Percentiles rank a stretch among this genome's conserved stretches.
phyloP scores from a whole-genome alignment of 2,888 invertebrate genomes.

The Athripsodes cinereus region DNA sequence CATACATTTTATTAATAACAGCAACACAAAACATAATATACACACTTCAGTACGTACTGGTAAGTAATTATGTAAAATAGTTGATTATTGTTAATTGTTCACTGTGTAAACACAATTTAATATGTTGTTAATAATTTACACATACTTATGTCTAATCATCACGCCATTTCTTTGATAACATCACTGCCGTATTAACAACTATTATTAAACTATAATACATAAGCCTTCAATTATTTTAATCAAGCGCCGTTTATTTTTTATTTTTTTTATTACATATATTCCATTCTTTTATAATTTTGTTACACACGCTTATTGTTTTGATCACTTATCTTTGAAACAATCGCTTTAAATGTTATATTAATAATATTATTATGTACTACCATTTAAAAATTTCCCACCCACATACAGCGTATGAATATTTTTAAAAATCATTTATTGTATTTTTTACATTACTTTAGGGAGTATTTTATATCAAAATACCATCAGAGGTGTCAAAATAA shows the following conservation, averaged over 20 bases:
- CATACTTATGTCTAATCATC: neutral
- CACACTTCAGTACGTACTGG: neutral
- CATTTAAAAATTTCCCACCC: conserved; percentile 1
- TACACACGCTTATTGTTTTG: no score
- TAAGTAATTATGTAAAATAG: neutral
- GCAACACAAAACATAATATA: neutral
- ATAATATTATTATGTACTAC: no score
- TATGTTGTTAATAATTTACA: neutral
- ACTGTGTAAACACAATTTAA: neutral
- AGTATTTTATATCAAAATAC: neutral
- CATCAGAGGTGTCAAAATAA: neutral
- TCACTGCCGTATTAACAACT: neutral
- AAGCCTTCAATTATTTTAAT: neutral
- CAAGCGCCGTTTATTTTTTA: neutral
- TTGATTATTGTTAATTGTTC: neutral
- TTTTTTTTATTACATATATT: neutral
- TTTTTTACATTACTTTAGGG: no score
- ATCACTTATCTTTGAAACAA: no score
- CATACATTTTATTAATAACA: no score
- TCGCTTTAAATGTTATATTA: no score
- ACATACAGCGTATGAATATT: neutral
- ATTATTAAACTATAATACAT: no score
- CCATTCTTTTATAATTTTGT: no score
- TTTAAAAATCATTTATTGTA: no score
- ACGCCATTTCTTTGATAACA: conserved; percentile 1